A percentile compares a stretch with the other conserved stretches of the same genome.
phyloP scores from a whole-genome alignment of 2,797 vertebrate species.

The Anniella stebbinsi region DNA sequence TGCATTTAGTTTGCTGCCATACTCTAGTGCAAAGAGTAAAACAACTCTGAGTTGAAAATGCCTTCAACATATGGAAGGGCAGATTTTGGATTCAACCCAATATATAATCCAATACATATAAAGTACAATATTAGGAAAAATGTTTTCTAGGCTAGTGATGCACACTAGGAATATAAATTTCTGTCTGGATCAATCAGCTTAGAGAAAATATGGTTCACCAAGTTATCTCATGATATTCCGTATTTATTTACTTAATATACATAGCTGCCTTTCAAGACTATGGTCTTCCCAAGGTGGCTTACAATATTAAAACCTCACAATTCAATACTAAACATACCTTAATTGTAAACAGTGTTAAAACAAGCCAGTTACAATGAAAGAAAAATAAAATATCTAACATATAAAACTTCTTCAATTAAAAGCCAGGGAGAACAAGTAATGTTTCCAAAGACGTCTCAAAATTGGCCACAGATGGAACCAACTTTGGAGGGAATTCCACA shows the following conservation, averaged over 20 bases:
- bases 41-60: not conserved
- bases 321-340: too few relatives aligned
- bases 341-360: not conserved
- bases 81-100: not conserved
- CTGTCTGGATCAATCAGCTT: not conserved
- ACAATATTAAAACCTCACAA: not conserved
- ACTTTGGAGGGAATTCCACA: not conserved
- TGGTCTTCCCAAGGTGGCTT: not conserved
- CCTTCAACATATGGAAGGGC: not conserved
- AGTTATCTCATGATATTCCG: not conserved
- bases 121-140: not conserved
- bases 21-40: not conserved
- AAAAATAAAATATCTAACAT: not conserved
- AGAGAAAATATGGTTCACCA: not conserved
- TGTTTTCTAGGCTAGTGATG: not conserved
- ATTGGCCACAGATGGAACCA: not conserved
- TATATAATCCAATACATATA: not conserved
- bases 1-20: not conserved
- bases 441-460: not conserved
- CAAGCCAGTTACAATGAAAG: not conserved
- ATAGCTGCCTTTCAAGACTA: not conserved
- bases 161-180: conserved; percentile 24
- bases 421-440: not conserved
- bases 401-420: not conserved
- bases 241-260: not conserved